Evolutionary conservation across 2,113 vertebrate genomes (phyloP).

Genomic region (Edolisoma coerulescens): DNA sequence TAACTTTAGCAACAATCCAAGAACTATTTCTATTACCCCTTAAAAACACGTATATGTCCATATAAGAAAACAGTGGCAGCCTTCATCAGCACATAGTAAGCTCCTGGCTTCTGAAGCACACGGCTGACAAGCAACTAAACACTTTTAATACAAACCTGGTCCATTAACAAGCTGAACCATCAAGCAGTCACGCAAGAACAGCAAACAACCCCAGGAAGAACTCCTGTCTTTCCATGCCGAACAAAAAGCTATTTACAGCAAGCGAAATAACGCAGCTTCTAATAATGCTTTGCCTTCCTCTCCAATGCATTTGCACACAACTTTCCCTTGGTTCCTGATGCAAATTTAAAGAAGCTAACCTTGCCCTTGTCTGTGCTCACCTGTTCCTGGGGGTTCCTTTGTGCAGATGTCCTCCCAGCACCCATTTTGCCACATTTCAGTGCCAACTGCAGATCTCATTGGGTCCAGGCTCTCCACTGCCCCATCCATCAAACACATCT

Average conservation of each 20-base stretch:
- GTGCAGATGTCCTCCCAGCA: not conserved
- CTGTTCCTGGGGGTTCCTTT: not conserved
- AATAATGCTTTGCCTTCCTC: not conserved
- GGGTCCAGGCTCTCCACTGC: not conserved
- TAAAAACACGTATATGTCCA: not conserved
- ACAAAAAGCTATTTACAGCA: not conserved
- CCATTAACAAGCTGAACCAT: not conserved
- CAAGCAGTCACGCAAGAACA: not conserved
- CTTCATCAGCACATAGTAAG: not conserved
- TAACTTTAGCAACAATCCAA: not conserved
- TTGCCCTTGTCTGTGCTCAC: not conserved
- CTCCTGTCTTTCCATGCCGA: not conserved
- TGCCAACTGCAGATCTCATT: not conserved
- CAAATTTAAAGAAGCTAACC: not conserved
- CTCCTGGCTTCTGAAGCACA: not conserved
- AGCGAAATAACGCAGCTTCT: not conserved
- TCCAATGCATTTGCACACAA: not conserved
- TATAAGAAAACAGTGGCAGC: not conserved
- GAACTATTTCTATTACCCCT: not conserved
- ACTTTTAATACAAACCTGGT: not conserved
- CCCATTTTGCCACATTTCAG: not conserved
- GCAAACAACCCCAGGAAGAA: constrained; percentile 1
- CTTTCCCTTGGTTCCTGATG: not conserved
- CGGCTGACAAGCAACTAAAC: not conserved
- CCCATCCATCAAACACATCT: not conserved